Conservation (phyloP, 2,888 invertebrate genomes). For the Leptinotarsa haldemani region DNA sequence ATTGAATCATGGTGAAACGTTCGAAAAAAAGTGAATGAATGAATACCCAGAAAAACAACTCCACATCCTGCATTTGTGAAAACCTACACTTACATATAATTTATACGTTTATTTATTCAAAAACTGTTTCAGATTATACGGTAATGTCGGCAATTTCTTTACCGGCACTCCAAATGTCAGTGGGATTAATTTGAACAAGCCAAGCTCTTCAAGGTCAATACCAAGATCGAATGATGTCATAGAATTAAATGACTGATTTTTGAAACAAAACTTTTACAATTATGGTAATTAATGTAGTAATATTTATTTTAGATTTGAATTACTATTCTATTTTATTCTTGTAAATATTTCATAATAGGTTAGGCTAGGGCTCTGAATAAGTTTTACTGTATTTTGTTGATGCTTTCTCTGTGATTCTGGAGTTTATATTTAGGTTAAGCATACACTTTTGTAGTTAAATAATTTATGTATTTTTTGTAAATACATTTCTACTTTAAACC, state of each 20-base stretch:
- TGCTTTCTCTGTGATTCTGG: conserved; percentile 39
- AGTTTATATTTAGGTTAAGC: conserved; percentile 31
- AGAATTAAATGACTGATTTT: conserved; percentile 43
- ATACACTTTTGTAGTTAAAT: conserved; percentile 27
- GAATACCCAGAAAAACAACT: too few species aligned
- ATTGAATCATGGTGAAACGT: too few species aligned
- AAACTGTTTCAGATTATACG: neutral
- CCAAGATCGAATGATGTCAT: conserved; percentile 39
- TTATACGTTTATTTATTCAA: too few species aligned
- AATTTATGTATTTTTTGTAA: conserved; percentile 43
- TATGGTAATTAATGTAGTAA: conserved; percentile 16
- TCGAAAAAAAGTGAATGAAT: too few species aligned
- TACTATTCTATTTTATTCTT: neutral
- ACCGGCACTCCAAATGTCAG: neutral
- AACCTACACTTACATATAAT: too few species aligned
- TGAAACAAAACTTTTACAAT: neutral
- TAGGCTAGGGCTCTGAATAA: conserved; percentile 24
- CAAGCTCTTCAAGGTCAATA: conserved; percentile 24
- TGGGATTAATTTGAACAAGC: neutral
- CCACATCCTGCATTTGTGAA: too few species aligned
- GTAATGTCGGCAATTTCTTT: neutral
- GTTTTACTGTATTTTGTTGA: conserved; percentile 28
- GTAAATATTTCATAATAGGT: conserved; percentile 31
- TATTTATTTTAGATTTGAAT: conserved; percentile 20
- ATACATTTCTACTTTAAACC: conserved; percentile 46